Evolutionary conservation across 2,888 invertebrate species (phyloP).

Genomic region (Xestoiulus laeticollis): DNA sequence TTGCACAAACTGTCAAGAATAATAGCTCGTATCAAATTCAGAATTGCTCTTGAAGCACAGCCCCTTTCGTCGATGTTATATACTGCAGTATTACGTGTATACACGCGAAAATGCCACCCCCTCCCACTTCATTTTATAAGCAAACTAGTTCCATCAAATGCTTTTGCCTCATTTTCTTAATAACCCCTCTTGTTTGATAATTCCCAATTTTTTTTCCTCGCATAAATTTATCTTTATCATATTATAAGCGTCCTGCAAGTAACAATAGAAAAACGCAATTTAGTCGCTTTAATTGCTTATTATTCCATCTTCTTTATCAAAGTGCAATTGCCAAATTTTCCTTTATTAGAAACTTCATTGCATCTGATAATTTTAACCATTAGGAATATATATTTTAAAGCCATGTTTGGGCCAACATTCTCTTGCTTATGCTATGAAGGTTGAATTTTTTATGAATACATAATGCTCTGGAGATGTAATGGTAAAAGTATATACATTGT

Average conservation of each 20-base stretch:
- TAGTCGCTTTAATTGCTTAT: background rate
- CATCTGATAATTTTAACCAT: no score
- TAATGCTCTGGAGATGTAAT: no score
- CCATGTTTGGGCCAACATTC: no score
- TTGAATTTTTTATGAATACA: no score
- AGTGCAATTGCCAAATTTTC: background rate
- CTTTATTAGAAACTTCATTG: no score
- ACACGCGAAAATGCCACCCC: background rate
- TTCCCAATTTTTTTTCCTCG: background rate
- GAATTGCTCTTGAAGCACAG: background rate
- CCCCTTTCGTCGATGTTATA: conserved; percentile 13
- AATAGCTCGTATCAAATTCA: conserved; percentile 36
- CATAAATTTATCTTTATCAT: conserved; percentile 7
- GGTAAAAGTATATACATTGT: no score
- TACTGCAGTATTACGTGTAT: background rate
- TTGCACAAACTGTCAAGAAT: conserved; percentile 20
- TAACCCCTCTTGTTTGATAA: background rate
- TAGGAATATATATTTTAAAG: no score
- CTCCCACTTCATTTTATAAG: background rate
- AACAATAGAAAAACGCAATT: background rate
- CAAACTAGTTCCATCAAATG: background rate
- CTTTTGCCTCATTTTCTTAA: background rate
- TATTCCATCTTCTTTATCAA: background rate
- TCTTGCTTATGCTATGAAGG: no score
- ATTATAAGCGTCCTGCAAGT: background rate